A percentile compares a stretch with the other conserved stretches of the same genome.
phyloP scores from a whole-genome alignment of 2,888 invertebrate species.

The Zygothrica quintamaculata region DNA sequence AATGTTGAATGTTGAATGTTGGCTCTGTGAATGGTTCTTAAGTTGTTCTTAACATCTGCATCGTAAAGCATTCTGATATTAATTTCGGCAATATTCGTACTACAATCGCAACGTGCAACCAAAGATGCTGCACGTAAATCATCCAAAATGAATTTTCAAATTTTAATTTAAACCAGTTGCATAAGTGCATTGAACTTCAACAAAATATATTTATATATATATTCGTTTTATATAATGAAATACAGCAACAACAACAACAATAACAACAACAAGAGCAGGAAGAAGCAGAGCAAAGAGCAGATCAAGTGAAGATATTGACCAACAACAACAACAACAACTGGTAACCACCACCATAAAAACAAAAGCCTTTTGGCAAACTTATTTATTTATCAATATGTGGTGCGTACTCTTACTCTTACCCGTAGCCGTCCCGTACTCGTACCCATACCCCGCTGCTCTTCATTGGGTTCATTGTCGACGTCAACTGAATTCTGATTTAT shows the following conservation, averaged over 20 bases:
- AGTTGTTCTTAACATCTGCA: conserved; percentile 41
- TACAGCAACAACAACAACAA: conserved; percentile 14
- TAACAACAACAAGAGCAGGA: conserved; percentile 19
- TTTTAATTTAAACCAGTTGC: conserved; percentile 79
- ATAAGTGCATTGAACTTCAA: conserved; percentile 71
- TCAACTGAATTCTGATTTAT: conserved; percentile 77
- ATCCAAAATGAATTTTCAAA: conserved; percentile 64
- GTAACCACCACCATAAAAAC: conserved; percentile 69
- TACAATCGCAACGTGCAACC: conserved; percentile 33
- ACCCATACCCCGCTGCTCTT: conserved; percentile 17
- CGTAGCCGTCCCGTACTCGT: too few relatives aligned
- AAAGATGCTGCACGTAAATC: conserved; percentile 62
- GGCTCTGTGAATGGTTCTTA: conserved; percentile 6
- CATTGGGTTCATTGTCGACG: conserved; percentile 70
- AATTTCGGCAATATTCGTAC: conserved; percentile 46
- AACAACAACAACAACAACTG: too few relatives aligned
- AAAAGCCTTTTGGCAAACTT: conserved; percentile 77
- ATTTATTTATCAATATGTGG: conserved; percentile 81
- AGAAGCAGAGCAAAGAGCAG: conserved; percentile 12
- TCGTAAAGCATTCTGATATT: conserved; percentile 56
- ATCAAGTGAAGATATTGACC: conserved; percentile 20
- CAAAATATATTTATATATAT: conserved; percentile 3
- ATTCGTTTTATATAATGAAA: neutral
- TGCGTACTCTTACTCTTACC: too few relatives aligned
- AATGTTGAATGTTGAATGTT: conserved; percentile 40